Percentiles rank a stretch among this genome's conserved stretches.
Conservation (phyloP, 1,140 invertebrate genomes). For the Macrotrachela quadricornifera region DNA sequence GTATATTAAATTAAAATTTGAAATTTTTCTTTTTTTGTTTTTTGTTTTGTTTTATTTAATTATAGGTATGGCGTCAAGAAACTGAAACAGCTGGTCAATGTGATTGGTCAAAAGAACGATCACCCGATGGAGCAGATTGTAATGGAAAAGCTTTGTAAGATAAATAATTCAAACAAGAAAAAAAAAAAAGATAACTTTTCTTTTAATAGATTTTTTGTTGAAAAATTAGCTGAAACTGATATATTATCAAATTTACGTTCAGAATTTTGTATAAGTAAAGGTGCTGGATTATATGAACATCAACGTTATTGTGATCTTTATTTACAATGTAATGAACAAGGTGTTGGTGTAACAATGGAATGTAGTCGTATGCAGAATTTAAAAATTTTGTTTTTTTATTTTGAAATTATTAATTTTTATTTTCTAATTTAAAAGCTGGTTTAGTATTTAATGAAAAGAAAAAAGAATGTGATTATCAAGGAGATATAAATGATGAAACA, state of each 20-base stretch:
- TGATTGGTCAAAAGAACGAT: conserved; percentile 5
- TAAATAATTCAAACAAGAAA: not conserved
- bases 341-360: conserved; percentile 8
- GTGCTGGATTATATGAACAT: conserved; percentile 1
- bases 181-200: not conserved
- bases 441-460: conserved; percentile 8
- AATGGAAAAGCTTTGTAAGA: conserved; percentile 2
- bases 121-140: not conserved
- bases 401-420: not conserved
- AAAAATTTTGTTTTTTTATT: not conserved
- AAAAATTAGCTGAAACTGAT: conserved; percentile 7
- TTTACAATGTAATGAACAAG: conserved; percentile 7
- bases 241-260: conserved; percentile 8
- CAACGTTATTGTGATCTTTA: conserved; percentile 8
- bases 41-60: no score
- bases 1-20: not conserved
- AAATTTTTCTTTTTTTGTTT: no score
- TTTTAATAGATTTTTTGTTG: conserved; percentile 5
- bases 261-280: conserved; percentile 7
- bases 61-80: conserved; percentile 3
- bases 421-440: not conserved
- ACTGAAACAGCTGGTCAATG: not conserved
- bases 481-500: no score
- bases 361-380: not conserved
- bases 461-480: conserved; percentile 1